Percentiles rank a stretch among this genome's conserved stretches.
phyloP scores from a whole-genome alignment of 2,113 vertebrate genomes.

The Mustela lutreola region DNA sequence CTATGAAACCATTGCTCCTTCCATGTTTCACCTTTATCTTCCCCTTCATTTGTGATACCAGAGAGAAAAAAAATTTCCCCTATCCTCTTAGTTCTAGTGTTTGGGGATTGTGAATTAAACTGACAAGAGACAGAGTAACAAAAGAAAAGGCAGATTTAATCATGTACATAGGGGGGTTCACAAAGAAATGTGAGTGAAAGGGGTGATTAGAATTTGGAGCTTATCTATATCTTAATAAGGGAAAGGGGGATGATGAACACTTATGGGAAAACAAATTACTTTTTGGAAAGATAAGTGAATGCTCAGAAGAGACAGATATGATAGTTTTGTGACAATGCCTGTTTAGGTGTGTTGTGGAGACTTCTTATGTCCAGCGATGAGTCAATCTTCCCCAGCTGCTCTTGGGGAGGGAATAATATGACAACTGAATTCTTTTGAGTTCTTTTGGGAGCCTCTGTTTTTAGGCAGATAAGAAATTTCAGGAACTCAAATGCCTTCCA shows the following conservation, averaged over 20 bases:
- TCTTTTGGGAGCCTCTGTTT: not conserved
- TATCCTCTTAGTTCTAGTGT: not conserved
- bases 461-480: not conserved
- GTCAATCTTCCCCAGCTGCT: not conserved
- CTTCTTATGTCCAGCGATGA: not conserved
- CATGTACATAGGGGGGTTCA: not conserved
- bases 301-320: not conserved
- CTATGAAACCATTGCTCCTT: not conserved
- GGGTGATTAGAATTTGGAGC: not conserved
- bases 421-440: not conserved
- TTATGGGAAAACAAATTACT: not conserved
- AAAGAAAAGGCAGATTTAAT: conserved; percentile 18
- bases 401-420: not conserved
- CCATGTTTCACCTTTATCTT: conserved; percentile 21
- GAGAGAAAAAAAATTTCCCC: not conserved
- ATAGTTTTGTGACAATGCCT: not conserved
- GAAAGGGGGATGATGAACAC: not conserved
- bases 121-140: conserved; percentile 6
- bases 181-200: conserved; percentile 1
- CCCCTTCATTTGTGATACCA: not conserved
- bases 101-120: not conserved
- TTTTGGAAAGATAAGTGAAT: not conserved
- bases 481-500: conserved; percentile 6
- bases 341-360: not conserved
- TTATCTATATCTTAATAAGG: not conserved